Conservation (phyloP, 1,140 invertebrate genomes). For the Danaus plexippus region DNA sequence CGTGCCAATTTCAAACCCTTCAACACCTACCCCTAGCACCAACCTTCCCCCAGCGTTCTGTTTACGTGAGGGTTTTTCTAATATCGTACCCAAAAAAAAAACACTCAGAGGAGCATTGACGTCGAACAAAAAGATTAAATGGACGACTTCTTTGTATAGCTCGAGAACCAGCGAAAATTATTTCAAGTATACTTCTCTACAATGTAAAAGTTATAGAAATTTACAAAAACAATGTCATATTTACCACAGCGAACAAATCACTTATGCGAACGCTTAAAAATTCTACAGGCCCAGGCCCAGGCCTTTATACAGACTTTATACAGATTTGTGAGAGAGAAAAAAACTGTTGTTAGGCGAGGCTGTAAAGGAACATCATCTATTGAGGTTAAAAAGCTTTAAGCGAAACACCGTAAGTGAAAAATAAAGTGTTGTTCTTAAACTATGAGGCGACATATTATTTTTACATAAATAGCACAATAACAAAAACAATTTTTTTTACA, state of each 20-base stretch:
- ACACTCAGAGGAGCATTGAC: constrained; percentile 10
- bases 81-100: constrained; percentile 7
- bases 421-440: constrained; percentile 3
- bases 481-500: too few species aligned
- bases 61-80: constrained; percentile 21
- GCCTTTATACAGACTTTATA: too few species aligned
- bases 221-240: too few species aligned
- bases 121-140: constrained; percentile 15
- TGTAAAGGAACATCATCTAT: constrained; percentile 15
- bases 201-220: too few species aligned
- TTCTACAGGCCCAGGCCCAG: too few species aligned
- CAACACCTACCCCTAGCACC: constrained; percentile 9
- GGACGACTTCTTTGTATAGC: constrained; percentile 10
- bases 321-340: constrained; percentile 3
- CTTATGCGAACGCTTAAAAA: too few species aligned
- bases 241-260: too few species aligned
- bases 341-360: constrained; percentile 9
- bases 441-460: too few species aligned
- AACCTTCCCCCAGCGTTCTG: constrained; percentile 12
- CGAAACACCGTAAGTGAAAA: constrained; percentile 13
- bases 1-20: constrained; percentile 10
- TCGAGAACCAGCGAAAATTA: constrained; percentile 10
- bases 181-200: constrained; percentile 3
- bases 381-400: constrained; percentile 16
- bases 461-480: too few species aligned